A percentile compares a stretch with the other conserved stretches of the same genome.
These are phyloP conservation scores for Nasonovia ribisnigri DNA, from an alignment of 2,888 invertebrate genomes.

Conservation along the genomic window DNA sequence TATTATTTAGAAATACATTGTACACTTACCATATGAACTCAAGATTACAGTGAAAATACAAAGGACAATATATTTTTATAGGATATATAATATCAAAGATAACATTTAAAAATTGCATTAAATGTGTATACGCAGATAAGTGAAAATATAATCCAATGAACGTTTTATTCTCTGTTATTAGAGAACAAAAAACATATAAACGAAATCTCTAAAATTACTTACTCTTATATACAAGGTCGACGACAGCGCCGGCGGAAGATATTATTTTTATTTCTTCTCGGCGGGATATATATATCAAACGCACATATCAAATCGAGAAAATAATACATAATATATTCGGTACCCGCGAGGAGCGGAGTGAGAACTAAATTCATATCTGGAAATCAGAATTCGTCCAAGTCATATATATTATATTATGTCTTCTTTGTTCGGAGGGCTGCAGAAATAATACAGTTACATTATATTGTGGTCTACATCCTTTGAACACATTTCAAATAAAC, in stretches of 20 bases:
- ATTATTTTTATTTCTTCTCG: background rate
- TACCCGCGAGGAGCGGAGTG: background rate
- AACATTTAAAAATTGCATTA: background rate
- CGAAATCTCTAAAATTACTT: background rate
- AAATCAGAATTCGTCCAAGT: background rate
- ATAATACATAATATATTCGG: slow-evolving; percentile 14
- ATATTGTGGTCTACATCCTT: background rate
- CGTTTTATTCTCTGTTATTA: background rate
- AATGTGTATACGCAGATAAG: background rate
- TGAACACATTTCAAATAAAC: background rate
- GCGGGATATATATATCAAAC: background rate
- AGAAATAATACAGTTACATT: background rate
- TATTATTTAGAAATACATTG: background rate
- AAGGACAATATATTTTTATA: background rate
- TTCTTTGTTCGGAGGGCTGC: background rate
- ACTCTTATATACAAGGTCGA: background rate
- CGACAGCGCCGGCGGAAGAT: background rate
- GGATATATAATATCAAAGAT: background rate
- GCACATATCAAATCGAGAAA: background rate
- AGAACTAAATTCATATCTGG: background rate
- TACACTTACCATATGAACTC: background rate
- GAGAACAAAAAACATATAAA: background rate
- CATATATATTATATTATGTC: background rate
- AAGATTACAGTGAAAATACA: background rate
- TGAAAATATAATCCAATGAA: slow-evolving; percentile 1